Evolutionary conservation across 2,888 invertebrate species (phyloP), one percentile per base, ranked within the genome.

Genomic region (Petrolisthes manimaculis): DNA sequence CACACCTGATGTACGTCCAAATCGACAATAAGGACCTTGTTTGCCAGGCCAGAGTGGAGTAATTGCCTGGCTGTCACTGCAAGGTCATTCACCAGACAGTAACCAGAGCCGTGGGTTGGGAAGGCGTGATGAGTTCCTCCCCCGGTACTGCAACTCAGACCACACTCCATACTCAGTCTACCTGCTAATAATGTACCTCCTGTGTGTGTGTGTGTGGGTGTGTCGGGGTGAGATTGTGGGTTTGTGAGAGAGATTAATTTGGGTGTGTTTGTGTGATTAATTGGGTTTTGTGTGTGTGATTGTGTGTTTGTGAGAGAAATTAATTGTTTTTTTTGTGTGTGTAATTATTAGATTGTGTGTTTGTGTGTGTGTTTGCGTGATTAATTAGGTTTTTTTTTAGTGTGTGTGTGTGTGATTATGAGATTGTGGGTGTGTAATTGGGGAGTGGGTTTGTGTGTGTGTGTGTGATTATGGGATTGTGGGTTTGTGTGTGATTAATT

Each of bases 41-140:
- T 67, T 6, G 90, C 92, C 51, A 89, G 78, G 3, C 86, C 86
- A 18, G 83, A 71, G 6, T 91, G 82, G 18, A 92, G 71, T 77
- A 92, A 77, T 21, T 91, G 83, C 18, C 90, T 86, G 8, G 93
- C 92, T 53, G 92, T 89, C 1, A 93, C 91, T 0, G 92, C 92
- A 84, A 93, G 74, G 88, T 93, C 93, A 90, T 93, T 93, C 78
- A 93, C 86, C 6, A 93, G 92, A 86, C 93, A 93, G 89, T 91
- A 93, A 9, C 92, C 93, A 4, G 92, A 92, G 8, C 92, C 93
- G 74, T 91, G 89, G 78, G 90, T 91, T 18, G 92, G 92, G 87
- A 92, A 92, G 21, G 93, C 93, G 86, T 93, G 93, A 86, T 93
- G 93, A 3, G 93, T 93, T 5, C 93, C 93, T 6, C 93, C 93